These are phyloP conservation scores for Sesia bembeciformis DNA, from an alignment of 2,888 invertebrate genomes.

Conservation along the genomic window DNA sequence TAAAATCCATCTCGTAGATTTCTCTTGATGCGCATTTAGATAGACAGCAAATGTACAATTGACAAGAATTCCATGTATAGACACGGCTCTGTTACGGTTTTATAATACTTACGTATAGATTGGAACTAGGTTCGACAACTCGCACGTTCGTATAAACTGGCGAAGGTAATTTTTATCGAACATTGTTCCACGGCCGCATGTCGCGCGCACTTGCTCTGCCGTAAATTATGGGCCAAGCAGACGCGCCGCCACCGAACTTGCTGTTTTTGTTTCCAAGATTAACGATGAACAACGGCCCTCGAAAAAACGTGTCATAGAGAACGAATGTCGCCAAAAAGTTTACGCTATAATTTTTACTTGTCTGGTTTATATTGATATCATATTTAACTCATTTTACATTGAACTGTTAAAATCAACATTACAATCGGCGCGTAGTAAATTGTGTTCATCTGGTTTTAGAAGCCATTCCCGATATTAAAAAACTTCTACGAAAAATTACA, in stretches of 20 bases:
- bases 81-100: too few relatives aligned
- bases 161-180: constrained; percentile 10
- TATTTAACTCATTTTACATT: constrained; percentile 8
- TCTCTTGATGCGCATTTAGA: too few relatives aligned
- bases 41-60: too few relatives aligned
- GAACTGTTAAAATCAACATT: too few relatives aligned
- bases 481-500: too few relatives aligned
- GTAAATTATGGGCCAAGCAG: constrained; percentile 54
- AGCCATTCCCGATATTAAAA: too few relatives aligned
- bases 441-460: neutral
- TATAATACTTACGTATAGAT: too few relatives aligned
- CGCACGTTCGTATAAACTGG: neutral
- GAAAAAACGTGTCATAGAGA: constrained; percentile 66
- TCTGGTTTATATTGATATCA: constrained; percentile 14
- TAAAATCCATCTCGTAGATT: too few relatives aligned
- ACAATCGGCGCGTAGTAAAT: neutral
- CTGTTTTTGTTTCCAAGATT: constrained; percentile 71
- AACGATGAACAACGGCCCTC: constrained; percentile 67
- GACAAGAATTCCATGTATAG: too few relatives aligned
- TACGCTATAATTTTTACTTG: constrained; percentile 59
- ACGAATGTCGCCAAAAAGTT: constrained; percentile 62
- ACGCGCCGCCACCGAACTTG: constrained; percentile 52
- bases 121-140: neutral
- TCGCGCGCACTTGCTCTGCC: constrained; percentile 56
- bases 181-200: constrained; percentile 37